These are phyloP conservation scores for Atrichornis clamosus DNA, from an alignment of 2,113 vertebrate genomes.

Conservation along the genomic window DNA sequence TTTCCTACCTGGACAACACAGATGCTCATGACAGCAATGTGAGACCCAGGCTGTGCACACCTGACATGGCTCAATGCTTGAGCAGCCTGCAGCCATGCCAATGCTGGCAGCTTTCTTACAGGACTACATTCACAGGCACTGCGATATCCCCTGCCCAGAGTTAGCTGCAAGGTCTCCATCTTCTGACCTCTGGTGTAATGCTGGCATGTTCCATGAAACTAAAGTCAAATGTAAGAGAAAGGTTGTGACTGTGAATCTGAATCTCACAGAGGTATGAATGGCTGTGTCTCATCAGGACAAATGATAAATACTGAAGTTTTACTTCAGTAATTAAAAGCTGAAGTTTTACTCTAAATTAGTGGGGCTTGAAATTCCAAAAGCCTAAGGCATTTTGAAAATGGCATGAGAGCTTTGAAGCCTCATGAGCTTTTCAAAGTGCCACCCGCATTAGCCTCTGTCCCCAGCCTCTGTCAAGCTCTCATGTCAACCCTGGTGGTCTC, in stretches of 20 bases:
- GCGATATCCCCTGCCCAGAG: not conserved
- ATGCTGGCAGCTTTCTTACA: not conserved
- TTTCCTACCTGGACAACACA: not conserved
- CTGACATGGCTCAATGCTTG: not conserved
- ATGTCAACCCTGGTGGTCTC: not conserved
- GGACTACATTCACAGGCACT: not conserved
- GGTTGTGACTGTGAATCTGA: not conserved
- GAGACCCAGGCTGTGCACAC: not conserved
- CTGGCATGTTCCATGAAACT: not conserved
- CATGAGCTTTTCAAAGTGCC: not conserved
- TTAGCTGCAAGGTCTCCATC: not conserved
- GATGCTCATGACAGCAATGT: not conserved
- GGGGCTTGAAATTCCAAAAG: not conserved
- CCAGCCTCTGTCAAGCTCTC: not conserved
- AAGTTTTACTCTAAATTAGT: not conserved
- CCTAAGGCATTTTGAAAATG: not conserved
- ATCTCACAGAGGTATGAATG: not conserved
- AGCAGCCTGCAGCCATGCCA: not conserved
- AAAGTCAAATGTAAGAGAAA: not conserved
- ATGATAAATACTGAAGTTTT: not conserved
- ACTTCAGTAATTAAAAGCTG: not conserved
- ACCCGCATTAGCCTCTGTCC: not conserved
- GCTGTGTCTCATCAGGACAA: rapidly evolving
- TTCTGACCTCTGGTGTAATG: not conserved
- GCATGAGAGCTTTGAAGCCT: not conserved